Percentiles rank a stretch among this genome's conserved stretches.
These are phyloP conservation scores for Donacobius atricapilla DNA, from an alignment of 2,113 vertebrate genomes.

Conservation along the genomic window DNA sequence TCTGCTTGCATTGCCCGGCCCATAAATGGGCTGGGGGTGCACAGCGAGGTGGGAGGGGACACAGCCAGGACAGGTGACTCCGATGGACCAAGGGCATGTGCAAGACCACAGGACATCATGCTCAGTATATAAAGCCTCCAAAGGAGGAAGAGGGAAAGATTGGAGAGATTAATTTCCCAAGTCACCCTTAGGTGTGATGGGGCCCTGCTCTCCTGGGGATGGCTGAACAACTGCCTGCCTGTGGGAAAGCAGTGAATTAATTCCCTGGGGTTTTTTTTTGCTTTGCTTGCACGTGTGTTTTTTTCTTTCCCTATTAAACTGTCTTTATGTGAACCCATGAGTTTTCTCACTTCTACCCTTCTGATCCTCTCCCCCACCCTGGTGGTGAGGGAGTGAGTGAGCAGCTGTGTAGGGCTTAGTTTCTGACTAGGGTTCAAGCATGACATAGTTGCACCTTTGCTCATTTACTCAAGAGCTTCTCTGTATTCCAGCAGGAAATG, in stretches of 20 bases:
- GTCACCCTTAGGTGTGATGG: accelerated
- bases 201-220: neutral
- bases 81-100: neutral
- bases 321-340: neutral
- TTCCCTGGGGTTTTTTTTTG: neutral
- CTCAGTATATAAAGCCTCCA: neutral
- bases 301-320: neutral
- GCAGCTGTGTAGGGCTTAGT: accelerated
- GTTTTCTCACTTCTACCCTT: neutral
- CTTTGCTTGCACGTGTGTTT: neutral
- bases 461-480: neutral
- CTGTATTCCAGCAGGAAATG: neutral
- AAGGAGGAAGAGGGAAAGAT: neutral
- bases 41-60: neutral
- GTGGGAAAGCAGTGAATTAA: neutral
- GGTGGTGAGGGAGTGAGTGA: neutral
- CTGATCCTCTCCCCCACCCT: neutral
- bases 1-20: neutral
- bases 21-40: neutral
- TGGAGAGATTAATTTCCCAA: neutral
- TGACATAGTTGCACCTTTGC: neutral
- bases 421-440: neutral
- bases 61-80: neutral
- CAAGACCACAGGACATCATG: neutral
- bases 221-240: neutral